phyloP scores from a whole-genome alignment of 2,888 invertebrate genomes.

The Platerodrilus igneus region DNA sequence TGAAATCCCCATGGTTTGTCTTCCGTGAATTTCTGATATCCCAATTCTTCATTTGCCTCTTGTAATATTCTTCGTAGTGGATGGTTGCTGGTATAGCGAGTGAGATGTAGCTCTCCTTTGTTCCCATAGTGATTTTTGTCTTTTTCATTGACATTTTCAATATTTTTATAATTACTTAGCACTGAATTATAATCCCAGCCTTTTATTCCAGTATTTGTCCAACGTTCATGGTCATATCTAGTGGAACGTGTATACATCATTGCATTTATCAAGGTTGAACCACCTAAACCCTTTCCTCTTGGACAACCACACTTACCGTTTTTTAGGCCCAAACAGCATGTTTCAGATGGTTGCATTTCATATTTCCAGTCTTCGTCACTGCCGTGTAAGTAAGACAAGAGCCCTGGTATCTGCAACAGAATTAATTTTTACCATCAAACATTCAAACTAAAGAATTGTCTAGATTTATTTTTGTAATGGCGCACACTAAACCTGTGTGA shows the following conservation, averaged over 20 bases:
- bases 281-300: constrained; percentile 2
- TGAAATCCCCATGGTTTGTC: not conserved
- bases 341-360: not conserved
- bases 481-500: no score
- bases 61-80: not conserved
- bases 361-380: constrained; percentile 3
- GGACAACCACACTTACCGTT: not conserved
- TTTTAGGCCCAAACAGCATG: not conserved
- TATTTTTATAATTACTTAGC: not conserved
- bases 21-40: not conserved
- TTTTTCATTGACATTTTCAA: no score
- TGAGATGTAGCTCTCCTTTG: not conserved
- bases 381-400: not conserved
- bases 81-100: not conserved
- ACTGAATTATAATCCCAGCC: constrained; percentile 1
- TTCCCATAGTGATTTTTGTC: no score
- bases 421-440: no score
- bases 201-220: constrained; percentile 1
- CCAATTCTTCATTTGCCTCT: constrained; percentile 2
- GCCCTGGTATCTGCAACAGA: constrained; percentile 1
- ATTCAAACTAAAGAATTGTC: no score
- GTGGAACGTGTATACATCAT: not conserved
- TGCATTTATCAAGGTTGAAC: constrained; percentile 1
- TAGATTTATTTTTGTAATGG: no score
- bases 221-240: constrained; percentile 1